Base-by-base conservation (phyloP, 2,797 vertebrate genomes). In the Geotrypetes seraphini region DNA sequence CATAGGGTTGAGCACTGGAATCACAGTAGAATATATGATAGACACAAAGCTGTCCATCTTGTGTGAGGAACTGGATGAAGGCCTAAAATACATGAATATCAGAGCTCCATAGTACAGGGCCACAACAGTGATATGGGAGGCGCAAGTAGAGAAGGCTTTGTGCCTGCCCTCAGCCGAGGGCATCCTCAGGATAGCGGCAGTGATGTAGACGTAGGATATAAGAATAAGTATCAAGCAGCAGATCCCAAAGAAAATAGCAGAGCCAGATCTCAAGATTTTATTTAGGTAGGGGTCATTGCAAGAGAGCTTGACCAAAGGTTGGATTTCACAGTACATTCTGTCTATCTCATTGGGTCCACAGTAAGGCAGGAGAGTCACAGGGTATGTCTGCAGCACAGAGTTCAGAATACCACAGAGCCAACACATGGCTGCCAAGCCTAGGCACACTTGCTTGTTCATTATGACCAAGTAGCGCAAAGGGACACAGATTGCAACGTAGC, bases 11-110 rank as follows among this genome's bases (percentile, higher is more conserved):
- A 46, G 25, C 35, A 38, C 16, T 7, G 42, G 42, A 11, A 29
- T 45, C 5, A 37, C 8, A 3, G 11, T 37, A 6, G 42, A 37
- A 19, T 45, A 45, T 8, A 45, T 33, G 29, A 38, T 33, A 12
- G 42, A 45, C 6, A 25, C 29, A 2, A 20, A 25, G 7, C 21
- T 23, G 28, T 38, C 19, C 9, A 45, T 7, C 25, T 4, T 10
- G n/a, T 27, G 19, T 7, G 34, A 25, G 5, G 43, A 33, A 8
- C 11, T 5, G 10, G 16, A 5, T 14, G 19, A 24, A 5, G 43
- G 30, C n/a, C 46, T 13, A n/a, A 46, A 30, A 16, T 46, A 46
- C 43, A 46, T 33, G 19, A 39, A 46, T 18, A 13, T 38, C 16
- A 46, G 29, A 2, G 25, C 20, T 16, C 43, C 35, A 20, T 28